These are phyloP conservation scores for Pterocles orientalis DNA, from an alignment of 2,113 vertebrate genomes.

Conservation along the genomic window DNA sequence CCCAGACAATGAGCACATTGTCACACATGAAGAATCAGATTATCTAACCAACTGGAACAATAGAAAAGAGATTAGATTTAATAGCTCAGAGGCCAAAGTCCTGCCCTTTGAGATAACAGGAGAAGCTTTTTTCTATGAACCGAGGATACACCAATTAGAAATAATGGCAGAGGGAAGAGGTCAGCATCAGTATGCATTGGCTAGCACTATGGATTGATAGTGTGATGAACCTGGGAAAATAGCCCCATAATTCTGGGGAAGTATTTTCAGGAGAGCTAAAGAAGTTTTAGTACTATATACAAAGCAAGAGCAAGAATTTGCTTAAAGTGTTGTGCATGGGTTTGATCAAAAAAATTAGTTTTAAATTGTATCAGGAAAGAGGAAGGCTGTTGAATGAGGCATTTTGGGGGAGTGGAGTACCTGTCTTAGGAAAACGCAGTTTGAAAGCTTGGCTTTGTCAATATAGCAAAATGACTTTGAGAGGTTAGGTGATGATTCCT, in stretches of 20 bases:
- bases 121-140: background rate
- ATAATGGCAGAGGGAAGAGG: background rate
- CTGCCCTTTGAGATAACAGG: background rate
- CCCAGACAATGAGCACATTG: background rate
- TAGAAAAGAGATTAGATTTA: background rate
- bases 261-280: background rate
- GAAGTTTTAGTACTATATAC: background rate
- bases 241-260: background rate
- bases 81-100: background rate
- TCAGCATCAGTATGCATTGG: background rate
- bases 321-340: background rate
- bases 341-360: background rate
- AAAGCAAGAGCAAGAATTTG: background rate
- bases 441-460: conserved; percentile 35
- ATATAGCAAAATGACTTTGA: background rate
- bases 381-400: background rate
- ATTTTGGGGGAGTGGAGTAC: background rate
- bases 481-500: background rate
- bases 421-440: background rate
- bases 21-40: background rate
- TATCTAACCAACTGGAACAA: background rate
- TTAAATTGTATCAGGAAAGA: background rate
- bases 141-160: background rate
- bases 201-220: background rate
- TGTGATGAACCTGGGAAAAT: background rate